These are phyloP conservation scores for Conus betulinus DNA, from an alignment of 1,140 invertebrate genomes.

Conservation along the genomic window DNA sequence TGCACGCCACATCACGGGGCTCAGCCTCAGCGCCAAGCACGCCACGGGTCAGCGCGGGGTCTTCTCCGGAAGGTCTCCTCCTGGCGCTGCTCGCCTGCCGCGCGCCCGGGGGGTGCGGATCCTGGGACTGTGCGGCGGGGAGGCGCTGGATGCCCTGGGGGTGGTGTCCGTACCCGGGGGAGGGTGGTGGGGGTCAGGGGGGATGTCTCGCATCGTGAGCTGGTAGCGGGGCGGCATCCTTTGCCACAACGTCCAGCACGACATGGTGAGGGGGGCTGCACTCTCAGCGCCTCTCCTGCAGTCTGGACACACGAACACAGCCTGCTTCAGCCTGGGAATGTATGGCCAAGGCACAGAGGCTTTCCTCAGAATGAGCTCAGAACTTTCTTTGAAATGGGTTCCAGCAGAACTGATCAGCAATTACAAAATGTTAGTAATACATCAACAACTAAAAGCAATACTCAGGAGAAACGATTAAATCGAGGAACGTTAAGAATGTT, in stretches of 20 bases:
- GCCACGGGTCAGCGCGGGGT: not conserved
- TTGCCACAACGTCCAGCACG: constrained; percentile 63
- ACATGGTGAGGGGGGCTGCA: constrained; percentile 12
- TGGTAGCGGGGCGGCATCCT: constrained; percentile 61
- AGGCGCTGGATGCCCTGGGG: constrained; percentile 15
- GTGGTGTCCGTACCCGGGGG: not conserved
- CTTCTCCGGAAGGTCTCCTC: not conserved
- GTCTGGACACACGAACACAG: not conserved
- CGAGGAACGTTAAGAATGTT: too few relatives aligned
- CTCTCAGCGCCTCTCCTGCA: not conserved
- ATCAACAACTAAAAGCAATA: too few relatives aligned
- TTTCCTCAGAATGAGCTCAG: not conserved
- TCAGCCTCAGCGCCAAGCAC: not conserved
- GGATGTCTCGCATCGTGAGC: constrained; percentile 47
- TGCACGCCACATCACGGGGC: not conserved
- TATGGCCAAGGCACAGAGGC: not conserved
- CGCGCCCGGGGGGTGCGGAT: not conserved
- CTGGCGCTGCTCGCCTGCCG: not conserved
- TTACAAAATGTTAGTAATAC: too few relatives aligned
- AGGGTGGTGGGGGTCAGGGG: constrained; percentile 36
- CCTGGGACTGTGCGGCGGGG: not conserved
- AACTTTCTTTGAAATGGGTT: too few relatives aligned
- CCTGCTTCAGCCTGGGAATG: not conserved
- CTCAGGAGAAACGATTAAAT: too few relatives aligned
- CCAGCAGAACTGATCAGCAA: too few relatives aligned